Evolutionary conservation across 2,888 invertebrate species (phyloP).

Genomic region (Drosophila diplacantha): DNA sequence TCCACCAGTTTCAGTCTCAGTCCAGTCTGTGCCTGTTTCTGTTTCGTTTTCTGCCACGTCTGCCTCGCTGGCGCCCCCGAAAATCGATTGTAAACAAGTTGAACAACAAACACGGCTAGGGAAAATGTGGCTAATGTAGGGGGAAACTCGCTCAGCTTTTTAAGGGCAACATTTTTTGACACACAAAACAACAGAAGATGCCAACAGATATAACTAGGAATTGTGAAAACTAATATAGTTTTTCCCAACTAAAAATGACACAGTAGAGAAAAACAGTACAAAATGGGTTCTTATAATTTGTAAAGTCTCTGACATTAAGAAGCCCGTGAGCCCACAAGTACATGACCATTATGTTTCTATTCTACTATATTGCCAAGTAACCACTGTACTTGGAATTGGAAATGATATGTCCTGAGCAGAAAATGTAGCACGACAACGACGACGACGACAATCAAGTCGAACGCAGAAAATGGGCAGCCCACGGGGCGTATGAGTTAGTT

Average conservation of each 20-base stretch:
- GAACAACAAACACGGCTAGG: slow-evolving; percentile 41
- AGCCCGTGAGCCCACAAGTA: too few relatives aligned
- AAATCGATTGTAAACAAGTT: slow-evolving; percentile 73
- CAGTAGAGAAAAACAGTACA: too few relatives aligned
- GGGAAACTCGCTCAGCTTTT: slow-evolving; percentile 14
- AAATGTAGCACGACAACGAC: slow-evolving; percentile 17
- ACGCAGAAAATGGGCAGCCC: slow-evolving; percentile 7
- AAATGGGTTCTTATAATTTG: too few relatives aligned
- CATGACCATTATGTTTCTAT: too few relatives aligned
- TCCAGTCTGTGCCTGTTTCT: slow-evolving; percentile 15
- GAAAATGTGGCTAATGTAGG: slow-evolving; percentile 13
- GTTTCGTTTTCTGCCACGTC: slow-evolving; percentile 31
- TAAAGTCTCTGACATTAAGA: too few relatives aligned
- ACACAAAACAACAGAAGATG: slow-evolving; percentile 1
- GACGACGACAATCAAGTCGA: slow-evolving; percentile 12
- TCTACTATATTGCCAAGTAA: neutral
- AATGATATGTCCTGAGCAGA: slow-evolving; percentile 14
- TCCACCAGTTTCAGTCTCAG: slow-evolving; percentile 3
- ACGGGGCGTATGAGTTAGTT: slow-evolving; percentile 32
- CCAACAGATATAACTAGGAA: slow-evolving; percentile 5
- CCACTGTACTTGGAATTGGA: slow-evolving; percentile 12
- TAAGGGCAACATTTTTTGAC: slow-evolving; percentile 3
- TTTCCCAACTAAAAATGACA: neutral
- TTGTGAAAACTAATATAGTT: neutral
- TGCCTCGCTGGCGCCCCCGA: slow-evolving; percentile 71